These are phyloP conservation scores for Poecilus cupreus DNA, from an alignment of 2,888 invertebrate species.

Conservation along the genomic window DNA sequence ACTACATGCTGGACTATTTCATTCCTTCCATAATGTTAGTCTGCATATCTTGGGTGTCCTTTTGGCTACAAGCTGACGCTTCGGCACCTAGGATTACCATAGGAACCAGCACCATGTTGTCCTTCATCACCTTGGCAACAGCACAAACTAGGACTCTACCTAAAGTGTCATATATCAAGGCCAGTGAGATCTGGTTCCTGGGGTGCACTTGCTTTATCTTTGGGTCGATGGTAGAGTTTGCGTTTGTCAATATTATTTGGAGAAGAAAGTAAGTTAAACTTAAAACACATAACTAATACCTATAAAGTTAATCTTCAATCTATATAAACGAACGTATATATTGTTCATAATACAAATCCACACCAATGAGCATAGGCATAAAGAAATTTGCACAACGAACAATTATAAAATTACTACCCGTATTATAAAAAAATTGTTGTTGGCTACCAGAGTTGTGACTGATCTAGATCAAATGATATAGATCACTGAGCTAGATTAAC, in stretches of 20 bases:
- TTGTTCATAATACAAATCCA: too few relatives aligned
- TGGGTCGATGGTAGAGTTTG: constrained; percentile 89
- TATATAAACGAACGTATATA: too few relatives aligned
- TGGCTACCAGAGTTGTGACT: too few relatives aligned
- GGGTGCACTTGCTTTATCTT: constrained; percentile 90
- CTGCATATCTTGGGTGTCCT: constrained; percentile 91
- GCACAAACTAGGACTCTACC: constrained; percentile 90
- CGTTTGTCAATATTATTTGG: constrained; percentile 93
- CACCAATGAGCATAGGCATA: too few relatives aligned
- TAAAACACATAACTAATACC: too few relatives aligned
- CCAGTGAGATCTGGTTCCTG: constrained; percentile 92
- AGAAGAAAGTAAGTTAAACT: constrained; percentile 86
- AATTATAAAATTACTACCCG: too few relatives aligned
- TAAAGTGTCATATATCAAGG: constrained; percentile 92
- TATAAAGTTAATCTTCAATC: constrained; percentile 4
- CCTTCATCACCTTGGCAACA: constrained; percentile 90
- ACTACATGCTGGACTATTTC: constrained; percentile 92
- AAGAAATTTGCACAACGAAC: too few relatives aligned
- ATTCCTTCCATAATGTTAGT: constrained; percentile 91
- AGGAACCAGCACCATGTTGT: constrained; percentile 89
- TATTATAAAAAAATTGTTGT: too few relatives aligned
- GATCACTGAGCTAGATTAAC: too few relatives aligned
- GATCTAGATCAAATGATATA: too few relatives aligned
- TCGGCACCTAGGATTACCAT: constrained; percentile 88
- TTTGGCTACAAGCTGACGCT: constrained; percentile 92